Evolutionary conservation across 1,140 invertebrate genomes (phyloP), one percentile per base, ranked within the genome.

Genomic region (Drosophila parvula): DNA sequence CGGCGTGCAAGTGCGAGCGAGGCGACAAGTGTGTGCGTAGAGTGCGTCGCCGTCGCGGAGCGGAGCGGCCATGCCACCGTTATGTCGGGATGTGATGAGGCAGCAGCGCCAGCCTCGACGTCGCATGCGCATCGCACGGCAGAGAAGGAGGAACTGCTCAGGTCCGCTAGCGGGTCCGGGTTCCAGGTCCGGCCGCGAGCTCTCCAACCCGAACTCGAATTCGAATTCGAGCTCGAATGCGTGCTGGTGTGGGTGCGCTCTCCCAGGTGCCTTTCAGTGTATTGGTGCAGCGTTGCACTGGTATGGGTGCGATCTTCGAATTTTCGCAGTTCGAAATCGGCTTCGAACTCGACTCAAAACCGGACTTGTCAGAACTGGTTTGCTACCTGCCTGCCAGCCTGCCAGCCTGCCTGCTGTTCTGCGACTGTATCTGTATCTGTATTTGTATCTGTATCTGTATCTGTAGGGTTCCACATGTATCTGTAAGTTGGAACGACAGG

Each of bases 231-330:
- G 73, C 56, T 48, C 53, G 71, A 73, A 73, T 16, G 0, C 45
- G 27, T 18, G n/a, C 18, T 78, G 28, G 77, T 78, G 70, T 73
- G 77, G 60, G 75, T 79, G 76, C 41, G 44, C 69, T 70, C 69
- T 71, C 65, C 40, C 69, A 48, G 65, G 67, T 50, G 57, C 36
- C 9, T 70, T 64, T 61, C 40, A 12, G 18, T 43, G 59, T 57
- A 27, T 64, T 85, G 74, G 77, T 79, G 58, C 11, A 5, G 5
- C 14, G 6, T 4, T 80, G 78, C 64, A 61, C 43, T 70, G 30
- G 81, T 85, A 48, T 85, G 64, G 41, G 81, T 89, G 84, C 79
- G 80, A 89, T 88, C 84, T 88, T 57, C 84, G 84, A 88, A 88
- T 60, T 45, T 89, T 89, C 84, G 79, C 61, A 62, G 36, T 48